Conservation (phyloP, 2,888 invertebrate genomes). For the Alloscopus bannaensis region DNA sequence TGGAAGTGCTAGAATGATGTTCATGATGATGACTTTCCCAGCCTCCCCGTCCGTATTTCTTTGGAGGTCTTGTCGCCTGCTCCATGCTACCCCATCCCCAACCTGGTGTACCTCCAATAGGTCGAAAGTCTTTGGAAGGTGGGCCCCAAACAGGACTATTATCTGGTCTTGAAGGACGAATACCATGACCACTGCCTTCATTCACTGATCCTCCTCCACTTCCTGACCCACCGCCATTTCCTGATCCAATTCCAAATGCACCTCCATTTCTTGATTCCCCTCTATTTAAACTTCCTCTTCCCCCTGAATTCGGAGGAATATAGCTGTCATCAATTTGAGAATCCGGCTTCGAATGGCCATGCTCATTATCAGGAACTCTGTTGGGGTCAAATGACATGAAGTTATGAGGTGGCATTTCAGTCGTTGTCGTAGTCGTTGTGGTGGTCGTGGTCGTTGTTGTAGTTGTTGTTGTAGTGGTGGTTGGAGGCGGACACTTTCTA, state of each 20-base stretch:
- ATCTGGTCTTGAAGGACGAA: conserved; percentile 39
- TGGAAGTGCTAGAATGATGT: conserved; percentile 10
- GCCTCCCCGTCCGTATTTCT: neutral
- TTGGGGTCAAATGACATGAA: conserved; percentile 52
- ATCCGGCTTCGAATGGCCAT: conserved; percentile 45
- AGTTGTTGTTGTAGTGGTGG: conserved; percentile 41
- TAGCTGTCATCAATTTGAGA: conserved; percentile 41
- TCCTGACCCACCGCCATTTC: neutral
- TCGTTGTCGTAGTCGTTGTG: conserved; percentile 48
- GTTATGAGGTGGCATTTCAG: conserved; percentile 45
- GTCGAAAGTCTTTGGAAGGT: conserved; percentile 48
- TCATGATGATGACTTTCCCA: conserved; percentile 16
- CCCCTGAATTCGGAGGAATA: conserved; percentile 1
- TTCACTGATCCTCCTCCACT: neutral
- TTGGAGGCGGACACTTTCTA: conserved; percentile 45
- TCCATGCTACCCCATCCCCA: conserved; percentile 16
- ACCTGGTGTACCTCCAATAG: conserved; percentile 30
- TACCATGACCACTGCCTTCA: neutral
- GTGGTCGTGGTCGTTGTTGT: conserved; percentile 46
- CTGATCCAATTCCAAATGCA: neutral
- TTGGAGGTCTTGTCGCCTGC: conserved; percentile 7
- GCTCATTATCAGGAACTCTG: conserved; percentile 55
- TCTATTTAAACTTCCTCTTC: neutral
- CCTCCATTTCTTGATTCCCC: neutral
- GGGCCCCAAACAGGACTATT: conserved; percentile 47